Base-by-base conservation (phyloP, 2,797 vertebrate genomes). In the Toxotes lorentzi region DNA sequence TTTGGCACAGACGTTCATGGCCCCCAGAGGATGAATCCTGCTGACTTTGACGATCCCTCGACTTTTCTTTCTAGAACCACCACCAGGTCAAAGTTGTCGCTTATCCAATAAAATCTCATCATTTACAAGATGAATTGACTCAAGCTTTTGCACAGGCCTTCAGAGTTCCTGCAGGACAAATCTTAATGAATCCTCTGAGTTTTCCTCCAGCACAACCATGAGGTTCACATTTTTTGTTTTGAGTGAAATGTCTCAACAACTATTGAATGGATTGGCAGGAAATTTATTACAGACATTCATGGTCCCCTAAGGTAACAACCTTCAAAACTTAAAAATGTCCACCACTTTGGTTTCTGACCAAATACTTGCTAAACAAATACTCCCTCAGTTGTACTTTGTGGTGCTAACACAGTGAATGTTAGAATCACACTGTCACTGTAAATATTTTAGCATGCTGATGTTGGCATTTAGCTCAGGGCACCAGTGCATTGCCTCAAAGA, bases 41-140 rank as follows among this genome's bases (percentile, higher is more conserved):
- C 35, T 32, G 17, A 63, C 34, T 74, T 53, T 57, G 24, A 12
- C 38, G 1, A 68, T 51, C 7, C 2, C 16, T 5, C 30, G 19
- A 48, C 13, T 51, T 70, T 68, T 64, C n/a, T 1, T 3, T 73
- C 9, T 10, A 43, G 35, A 12, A n/a, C 56, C 71, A 69, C 19
- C 8, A 73, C 13, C 19, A 59, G 17, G 13, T 12, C 24, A 59
- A 30, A 19, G 4, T 24, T 70, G 58, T 43, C 2, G 66, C 16
- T 63, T 35, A 11, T 51, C 9, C 16, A 50, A 48, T 71, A 19
- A 76, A 62, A 62, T 71, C 43, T 68, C 48, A 68, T 38, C 61
- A 59, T 71, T 32, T 56, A 24, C 2, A 51, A 51, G n/a, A 51
- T 24, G 4, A 48, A n/a, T 9, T 48, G 47, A 1, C 47, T 12